Conservation (phyloP, 2,888 invertebrate species). For the Stomorhina lunata region DNA sequence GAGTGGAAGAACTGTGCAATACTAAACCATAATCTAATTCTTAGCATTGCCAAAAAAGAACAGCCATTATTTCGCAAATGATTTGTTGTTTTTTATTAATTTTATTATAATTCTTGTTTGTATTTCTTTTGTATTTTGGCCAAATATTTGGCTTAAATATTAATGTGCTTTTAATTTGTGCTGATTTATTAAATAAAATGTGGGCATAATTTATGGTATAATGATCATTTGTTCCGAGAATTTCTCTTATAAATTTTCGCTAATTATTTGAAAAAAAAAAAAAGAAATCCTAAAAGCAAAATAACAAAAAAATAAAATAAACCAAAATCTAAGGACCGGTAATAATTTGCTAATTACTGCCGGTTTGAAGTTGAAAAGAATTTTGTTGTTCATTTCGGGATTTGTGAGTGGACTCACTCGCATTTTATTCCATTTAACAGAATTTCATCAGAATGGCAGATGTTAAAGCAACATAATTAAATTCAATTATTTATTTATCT, state of each 20-base stretch:
- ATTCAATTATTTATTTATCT: constrained; percentile 31
- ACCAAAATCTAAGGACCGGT: too few species aligned
- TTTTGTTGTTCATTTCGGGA: constrained; percentile 4
- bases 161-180: constrained; percentile 55
- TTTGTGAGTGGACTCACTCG: not conserved
- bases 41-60: too few species aligned
- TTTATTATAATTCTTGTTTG: too few species aligned
- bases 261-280: constrained; percentile 30
- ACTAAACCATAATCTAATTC: too few species aligned
- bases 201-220: constrained; percentile 18
- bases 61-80: too few species aligned
- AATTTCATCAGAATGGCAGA: too few species aligned
- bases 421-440: not conserved
- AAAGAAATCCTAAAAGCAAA: too few species aligned
- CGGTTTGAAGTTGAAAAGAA: constrained; percentile 36
- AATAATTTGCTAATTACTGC: constrained; percentile 43
- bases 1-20: too few species aligned
- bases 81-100: too few species aligned
- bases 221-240: not conserved
- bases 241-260: not conserved
- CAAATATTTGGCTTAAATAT: constrained; percentile 15
- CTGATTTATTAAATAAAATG: constrained; percentile 13
- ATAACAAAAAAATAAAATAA: too few species aligned
- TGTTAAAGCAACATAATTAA: not conserved
- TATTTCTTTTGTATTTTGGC: not conserved